Conservation (phyloP, 2,888 invertebrate genomes). For the Pycnomerus fuliginosus region DNA sequence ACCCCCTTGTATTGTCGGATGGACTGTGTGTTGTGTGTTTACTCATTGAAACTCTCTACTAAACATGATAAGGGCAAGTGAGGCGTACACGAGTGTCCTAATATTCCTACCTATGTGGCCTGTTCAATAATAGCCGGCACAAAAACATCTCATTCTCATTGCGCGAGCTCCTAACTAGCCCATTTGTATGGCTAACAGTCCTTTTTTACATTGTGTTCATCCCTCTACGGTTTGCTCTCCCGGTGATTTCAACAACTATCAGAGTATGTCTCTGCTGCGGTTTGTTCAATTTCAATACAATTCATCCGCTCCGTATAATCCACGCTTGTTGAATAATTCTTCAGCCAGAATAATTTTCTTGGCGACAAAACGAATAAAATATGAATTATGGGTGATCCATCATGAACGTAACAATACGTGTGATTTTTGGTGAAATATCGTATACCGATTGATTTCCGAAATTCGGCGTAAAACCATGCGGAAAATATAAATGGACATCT, state of each 20-base stretch:
- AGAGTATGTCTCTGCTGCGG: constrained; percentile 27
- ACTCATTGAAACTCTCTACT: constrained; percentile 10
- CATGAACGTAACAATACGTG: constrained; percentile 13
- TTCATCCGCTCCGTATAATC: constrained; percentile 8
- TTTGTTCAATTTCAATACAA: constrained; percentile 15
- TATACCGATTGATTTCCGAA: constrained; percentile 20
- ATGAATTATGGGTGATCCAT: constrained; percentile 10
- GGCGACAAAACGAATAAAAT: constrained; percentile 1
- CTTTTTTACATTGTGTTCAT: constrained; percentile 22
- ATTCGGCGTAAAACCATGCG: constrained; percentile 37
- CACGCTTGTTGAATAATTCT: constrained; percentile 12
- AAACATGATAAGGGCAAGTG: constrained; percentile 28
- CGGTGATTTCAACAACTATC: constrained; percentile 23
- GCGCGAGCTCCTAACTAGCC: constrained; percentile 36
- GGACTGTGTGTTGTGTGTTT: constrained; percentile 18
- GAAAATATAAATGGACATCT: constrained; percentile 31
- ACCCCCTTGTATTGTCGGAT: too few relatives aligned
- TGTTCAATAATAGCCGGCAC: constrained; percentile 31
- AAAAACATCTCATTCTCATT: constrained; percentile 33
- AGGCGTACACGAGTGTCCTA: constrained; percentile 45
- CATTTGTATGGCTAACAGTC: constrained; percentile 21
- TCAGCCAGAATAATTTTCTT: constrained; percentile 22
- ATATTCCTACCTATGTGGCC: constrained; percentile 49
- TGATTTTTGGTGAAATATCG: constrained; percentile 24
- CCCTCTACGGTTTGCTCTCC: constrained; percentile 20